Evolutionary conservation across 2,888 invertebrate species (phyloP), one percentile per base, ranked within the genome.

Genomic region (Fabriciana adippe): DNA sequence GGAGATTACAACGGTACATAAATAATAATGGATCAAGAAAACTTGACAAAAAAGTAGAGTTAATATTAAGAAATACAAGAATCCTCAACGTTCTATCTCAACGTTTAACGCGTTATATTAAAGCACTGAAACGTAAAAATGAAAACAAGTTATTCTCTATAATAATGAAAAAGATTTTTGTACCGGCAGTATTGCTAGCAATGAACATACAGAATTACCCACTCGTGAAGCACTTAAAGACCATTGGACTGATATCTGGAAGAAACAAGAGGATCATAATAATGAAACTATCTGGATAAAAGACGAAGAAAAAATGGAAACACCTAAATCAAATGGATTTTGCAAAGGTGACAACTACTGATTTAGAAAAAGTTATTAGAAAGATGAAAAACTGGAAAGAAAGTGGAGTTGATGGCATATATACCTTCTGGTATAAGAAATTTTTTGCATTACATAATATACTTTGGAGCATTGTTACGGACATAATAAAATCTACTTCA

Each of bases 401-500:
- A 0, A 60, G 72, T 2, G 72, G 69, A 0, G 54, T 65, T 53
- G 73, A 73, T 21, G 67, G 61, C 55, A 57, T 71, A 26, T 71
- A 72, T 60, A 70, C 67, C 16, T 73, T 66, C 45, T 70, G 69
- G 72, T 72, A 50, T 21, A 70, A 70, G 67, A 71, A 74, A 56
- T 55, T 72, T 11, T 45, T n/a, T 26, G 6, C 11, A 18, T 55
- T 71, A 53, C 72, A 74, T 45, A 48, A 69, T 51, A 14, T 21
- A 6, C 1, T 74, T 55, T 67, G 67, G 14, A 71, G 60, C 47
- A 60, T 48, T 60, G 21, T 72, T 16, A 73, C 70, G 53, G 59
- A 73, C 18, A 55, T 73, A 1, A 70, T 72, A 13, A 11, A 26
- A 4, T 26, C 26, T 26, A 26, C 26, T 26, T 2, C 2, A 26